Base-by-base conservation (phyloP, 23 tunicate species). In the Styela clava region DNA sequence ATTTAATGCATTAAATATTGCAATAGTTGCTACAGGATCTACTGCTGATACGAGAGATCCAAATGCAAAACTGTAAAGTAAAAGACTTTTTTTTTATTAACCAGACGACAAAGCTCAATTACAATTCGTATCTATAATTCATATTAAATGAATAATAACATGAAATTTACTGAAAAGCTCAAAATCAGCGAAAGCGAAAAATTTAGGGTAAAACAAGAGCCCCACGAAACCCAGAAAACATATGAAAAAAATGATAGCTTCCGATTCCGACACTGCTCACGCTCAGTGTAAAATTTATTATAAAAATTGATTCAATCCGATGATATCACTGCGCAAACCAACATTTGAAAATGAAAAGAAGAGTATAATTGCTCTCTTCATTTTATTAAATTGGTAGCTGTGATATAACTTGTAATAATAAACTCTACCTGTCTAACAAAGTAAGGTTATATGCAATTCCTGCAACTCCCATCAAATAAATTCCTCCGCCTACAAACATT, bases 1-100 rank as follows among this genome's bases (percentile, higher is more conserved):
- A 76, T 95, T 86, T 35, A 95, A 74, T 23, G 99, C 99, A 69
- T 89, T 89, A 73, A 95, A 95, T 24, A 95, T 95, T 9, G 99
- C 99, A 62, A 95, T 89, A 32, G 99, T 95, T 30, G 99, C 99
- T 16, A 95, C 99, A 0, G 99, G 99, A 62, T 95, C 99, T 31
- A 95, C 99, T 24, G 99, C 99, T 34, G 99, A 95, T 33, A 95
- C 95, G 35, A 95, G 32, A 51, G 99, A 89, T 22, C 99, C 99
- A 74, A 84, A 95, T 22, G 99, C 99, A 35, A 95, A 95, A 51
- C 95, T 90, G 78, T 12, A 68, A 64, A 83, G 9, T n/a, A 33
- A 16, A 24, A 44, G 12, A 44, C 56, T 61, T 22, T 61, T 21
- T 21, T 61, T 61, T 21, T 69, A 69, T 69, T 22, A 24, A 22